Evolutionary conservation across 2,113 vertebrate genomes (phyloP), one percentile per base, ranked within the genome.

Genomic region (Pungitius pungitius): DNA sequence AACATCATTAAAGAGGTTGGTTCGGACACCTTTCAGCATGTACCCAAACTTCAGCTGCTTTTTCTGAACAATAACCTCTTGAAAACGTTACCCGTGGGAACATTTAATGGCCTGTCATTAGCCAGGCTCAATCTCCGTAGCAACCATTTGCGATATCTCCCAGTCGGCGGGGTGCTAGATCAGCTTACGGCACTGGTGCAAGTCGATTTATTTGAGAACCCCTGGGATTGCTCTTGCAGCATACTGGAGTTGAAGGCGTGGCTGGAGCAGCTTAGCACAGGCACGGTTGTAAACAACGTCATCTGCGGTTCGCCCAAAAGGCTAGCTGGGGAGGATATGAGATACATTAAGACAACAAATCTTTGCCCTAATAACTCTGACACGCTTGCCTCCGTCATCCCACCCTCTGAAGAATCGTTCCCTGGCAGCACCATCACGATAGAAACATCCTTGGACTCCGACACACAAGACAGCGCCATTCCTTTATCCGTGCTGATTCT

Each of bases 31-130:
- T 98, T 99, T 73, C 93, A 94, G 54, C 92, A 96, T 0, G 93
- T 97, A 30, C 97, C 96, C 20, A 97, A 96, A 83, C 96, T 99
- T 39, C 98, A 99, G 91, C 95, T 99, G 69, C 93, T 99, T 22
- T 99, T 99, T 85, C 90, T 99, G 24, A 98, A 98, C 79, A 97
- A 99, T 84, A 99, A 99, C 82, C 94, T 98, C n/a, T 82, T 99
- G 60, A 96, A 96, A 90, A 93, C 93, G 15, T 89, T 99, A 87
- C 97, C 97, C 1, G 92, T 89, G 7, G 95, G 94, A 39, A 89
- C 97, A 22, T 99, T 99, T 83, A 95, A 86, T 3, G 95, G 97
- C 59, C 89, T 98, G 73, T 96, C 92, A 24, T 93, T 99, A 65
- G 96, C 95, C 68, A 92, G 97, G 77, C 93, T 99, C 26, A 98